These are phyloP conservation scores for Ophiodon elongatus DNA, from an alignment of 2,113 vertebrate species.

Conservation along the genomic window DNA sequence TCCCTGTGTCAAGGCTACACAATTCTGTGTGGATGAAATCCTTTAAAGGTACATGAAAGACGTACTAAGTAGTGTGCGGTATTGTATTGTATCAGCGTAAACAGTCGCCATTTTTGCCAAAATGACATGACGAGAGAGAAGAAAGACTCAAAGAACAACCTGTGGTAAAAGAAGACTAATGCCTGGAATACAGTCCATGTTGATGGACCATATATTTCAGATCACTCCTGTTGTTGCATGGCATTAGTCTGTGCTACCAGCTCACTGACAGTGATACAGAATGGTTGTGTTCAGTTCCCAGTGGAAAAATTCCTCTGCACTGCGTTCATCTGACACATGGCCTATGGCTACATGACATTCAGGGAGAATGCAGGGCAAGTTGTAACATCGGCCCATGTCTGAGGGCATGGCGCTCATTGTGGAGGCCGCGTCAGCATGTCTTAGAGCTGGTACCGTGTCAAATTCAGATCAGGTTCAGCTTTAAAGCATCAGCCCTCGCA, in stretches of 20 bases:
- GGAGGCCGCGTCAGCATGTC: conserved; percentile 40
- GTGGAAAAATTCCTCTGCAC: neutral
- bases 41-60: neutral
- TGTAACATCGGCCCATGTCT: conserved; percentile 52
- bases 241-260: neutral
- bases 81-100: neutral
- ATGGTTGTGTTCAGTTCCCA: conserved; percentile 22
- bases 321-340: conserved; percentile 15
- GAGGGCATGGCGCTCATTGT: conserved; percentile 15
- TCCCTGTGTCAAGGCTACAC: neutral
- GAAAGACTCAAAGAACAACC: neutral
- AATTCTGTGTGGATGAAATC: neutral
- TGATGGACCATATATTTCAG: neutral
- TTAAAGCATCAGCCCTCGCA: neutral
- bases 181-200: neutral
- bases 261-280: neutral
- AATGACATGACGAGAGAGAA: neutral
- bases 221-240: neutral
- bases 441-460: conserved; percentile 9
- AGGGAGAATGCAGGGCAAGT: conserved; percentile 63
- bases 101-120: neutral
- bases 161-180: too few species aligned
- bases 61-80: neutral
- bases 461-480: conserved; percentile 12
- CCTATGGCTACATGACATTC: conserved; percentile 46